Evolutionary conservation across 2,888 invertebrate genomes (phyloP), one percentile per base, ranked within the genome.

Genomic region (Melinaea marsaeus): DNA sequence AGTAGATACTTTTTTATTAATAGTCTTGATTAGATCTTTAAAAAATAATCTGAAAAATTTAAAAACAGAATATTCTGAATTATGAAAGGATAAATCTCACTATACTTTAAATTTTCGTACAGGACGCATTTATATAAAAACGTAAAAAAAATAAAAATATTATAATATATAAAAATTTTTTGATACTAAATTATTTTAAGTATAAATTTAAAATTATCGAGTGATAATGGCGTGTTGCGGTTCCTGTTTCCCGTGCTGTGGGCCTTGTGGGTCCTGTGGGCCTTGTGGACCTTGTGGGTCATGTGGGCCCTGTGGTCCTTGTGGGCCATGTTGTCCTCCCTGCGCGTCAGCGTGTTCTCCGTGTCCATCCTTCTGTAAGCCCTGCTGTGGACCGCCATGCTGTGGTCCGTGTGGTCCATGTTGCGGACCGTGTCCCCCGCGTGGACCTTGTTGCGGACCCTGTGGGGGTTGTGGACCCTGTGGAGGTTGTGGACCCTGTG

Each of bases 141-240:
- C 6, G 32, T 32, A 4, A 51, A 51, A n/a, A 51, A 51, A 51
- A 22, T 32, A 11, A 32, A 51, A 59, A 59, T 54, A 62, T 60
- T 55, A 57, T 66, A 74, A 75, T 75, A 72, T 66, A 66, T 58
- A 63, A 71, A 71, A 72, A 65, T 55, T 64, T 60, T 60, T 57
- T 63, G 61, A 71, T 64, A 68, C 67, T 62, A 46, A 64, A 60
- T 55, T 66, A 67, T 64, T 64, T 37, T 11, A 37, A 51, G 57
- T 68, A 63, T 69, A 73, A 71, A 62, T 33, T 57, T 60, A 71
- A 74, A 74, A 69, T 62, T 66, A 62, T 62, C 42, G 57, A 64
- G 60, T 54, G n/a, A 71, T 64, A 63, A 72, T 72, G 81, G 80
- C 82, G 79, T 77, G 79, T 75, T 76, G 75, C 65, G 65, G 71